These are phyloP conservation scores for Dendropsophus ebraccatus DNA, from an alignment of 2,113 vertebrate genomes.

Conservation along the genomic window DNA sequence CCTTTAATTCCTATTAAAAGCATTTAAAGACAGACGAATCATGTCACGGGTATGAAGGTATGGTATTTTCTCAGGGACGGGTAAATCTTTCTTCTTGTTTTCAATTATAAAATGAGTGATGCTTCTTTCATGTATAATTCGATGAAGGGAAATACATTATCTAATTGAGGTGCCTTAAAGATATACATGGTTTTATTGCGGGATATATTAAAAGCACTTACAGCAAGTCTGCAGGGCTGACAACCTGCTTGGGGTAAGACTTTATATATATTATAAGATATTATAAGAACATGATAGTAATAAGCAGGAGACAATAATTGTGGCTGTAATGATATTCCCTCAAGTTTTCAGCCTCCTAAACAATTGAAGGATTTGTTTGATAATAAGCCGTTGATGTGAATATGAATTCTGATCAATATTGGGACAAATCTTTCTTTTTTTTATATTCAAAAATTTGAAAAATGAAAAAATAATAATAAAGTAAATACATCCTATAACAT, in stretches of 20 bases:
- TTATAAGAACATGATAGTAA: slow-evolving; percentile 2
- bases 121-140: slow-evolving; percentile 54
- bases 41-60: not conserved
- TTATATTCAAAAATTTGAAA: too few species aligned
- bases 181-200: slow-evolving; percentile 52
- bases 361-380: not conserved
- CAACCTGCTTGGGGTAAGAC: slow-evolving; percentile 19
- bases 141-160: slow-evolving; percentile 55
- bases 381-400: not conserved
- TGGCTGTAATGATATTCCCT: not conserved
- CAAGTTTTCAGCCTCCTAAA: not conserved
- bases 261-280: not conserved
- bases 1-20: not conserved
- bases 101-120: slow-evolving; percentile 57
- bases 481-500: too few species aligned
- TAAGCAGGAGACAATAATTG: not conserved
- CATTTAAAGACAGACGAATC: not conserved
- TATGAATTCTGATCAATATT: not conserved
- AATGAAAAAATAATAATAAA: too few species aligned
- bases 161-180: slow-evolving; percentile 51
- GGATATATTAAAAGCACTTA: slow-evolving; percentile 57
- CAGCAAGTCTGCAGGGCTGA: slow-evolving; percentile 34
- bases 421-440: not conserved
- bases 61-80: not conserved
- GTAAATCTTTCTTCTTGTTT: slow-evolving; percentile 33